Conservation (phyloP, 1,140 invertebrate species). For the Eulimnadia texana region DNA sequence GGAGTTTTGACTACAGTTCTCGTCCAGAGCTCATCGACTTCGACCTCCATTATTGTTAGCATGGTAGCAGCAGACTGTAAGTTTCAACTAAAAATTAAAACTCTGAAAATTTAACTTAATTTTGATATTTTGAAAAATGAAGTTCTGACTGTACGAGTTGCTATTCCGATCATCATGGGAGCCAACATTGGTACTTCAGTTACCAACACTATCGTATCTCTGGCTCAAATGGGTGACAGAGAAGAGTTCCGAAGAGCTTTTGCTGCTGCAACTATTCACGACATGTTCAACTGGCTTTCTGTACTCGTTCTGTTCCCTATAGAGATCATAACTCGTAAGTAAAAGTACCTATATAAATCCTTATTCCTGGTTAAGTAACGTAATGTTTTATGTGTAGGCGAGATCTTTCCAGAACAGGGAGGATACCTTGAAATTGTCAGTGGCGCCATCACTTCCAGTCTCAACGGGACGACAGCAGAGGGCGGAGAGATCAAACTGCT, state of each 20-base stretch:
- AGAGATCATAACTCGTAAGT: slow-evolving; percentile 27
- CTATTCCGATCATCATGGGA: slow-evolving; percentile 31
- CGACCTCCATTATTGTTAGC: slow-evolving; percentile 43
- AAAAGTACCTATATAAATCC: neutral
- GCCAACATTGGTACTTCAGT: slow-evolving; percentile 29
- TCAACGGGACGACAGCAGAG: slow-evolving; percentile 23
- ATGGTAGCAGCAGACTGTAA: slow-evolving; percentile 41
- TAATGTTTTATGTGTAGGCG: no score
- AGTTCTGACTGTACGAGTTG: slow-evolving; percentile 27
- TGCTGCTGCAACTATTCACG: slow-evolving; percentile 30
- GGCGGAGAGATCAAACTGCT: slow-evolving; percentile 31
- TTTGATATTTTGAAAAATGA: no score
- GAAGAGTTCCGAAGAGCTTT: slow-evolving; percentile 31
- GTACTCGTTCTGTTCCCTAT: slow-evolving; percentile 32
- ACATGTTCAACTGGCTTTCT: slow-evolving; percentile 35
- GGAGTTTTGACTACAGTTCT: slow-evolving; percentile 44
- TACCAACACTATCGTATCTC: slow-evolving; percentile 28
- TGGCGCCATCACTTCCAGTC: slow-evolving; percentile 23
- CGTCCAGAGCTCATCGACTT: slow-evolving; percentile 44
- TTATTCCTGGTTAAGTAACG: neutral
- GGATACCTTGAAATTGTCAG: slow-evolving; percentile 32
- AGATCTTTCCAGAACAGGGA: slow-evolving; percentile 20
- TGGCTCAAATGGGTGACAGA: slow-evolving; percentile 26
- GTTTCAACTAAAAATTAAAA: slow-evolving; percentile 18
- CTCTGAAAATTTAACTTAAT: neutral